Evolutionary conservation across 2,888 invertebrate genomes (phyloP).

Genomic region (Erebia ligea): DNA sequence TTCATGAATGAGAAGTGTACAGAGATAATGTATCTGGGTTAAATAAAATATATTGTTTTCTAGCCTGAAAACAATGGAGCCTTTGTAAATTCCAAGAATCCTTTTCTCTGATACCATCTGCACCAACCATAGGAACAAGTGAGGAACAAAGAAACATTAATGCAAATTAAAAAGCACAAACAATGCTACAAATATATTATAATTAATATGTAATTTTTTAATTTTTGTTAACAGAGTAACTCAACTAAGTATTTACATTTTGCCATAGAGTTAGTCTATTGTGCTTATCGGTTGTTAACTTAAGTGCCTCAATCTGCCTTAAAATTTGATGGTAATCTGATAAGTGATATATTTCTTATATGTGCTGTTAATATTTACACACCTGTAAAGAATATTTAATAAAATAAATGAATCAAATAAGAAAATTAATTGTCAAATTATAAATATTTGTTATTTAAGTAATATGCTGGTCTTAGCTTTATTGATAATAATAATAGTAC

Average conservation of each 20-base stretch:
- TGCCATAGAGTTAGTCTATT: constrained; percentile 57
- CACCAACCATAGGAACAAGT: constrained; percentile 50
- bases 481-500: constrained; percentile 49
- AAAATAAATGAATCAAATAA: constrained; percentile 40
- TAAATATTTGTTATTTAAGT: constrained; percentile 47
- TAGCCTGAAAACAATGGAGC: constrained; percentile 64
- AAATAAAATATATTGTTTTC: constrained; percentile 35
- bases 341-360: constrained; percentile 50
- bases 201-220: constrained; percentile 42
- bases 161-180: constrained; percentile 74
- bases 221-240: constrained; percentile 54
- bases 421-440: constrained; percentile 49
- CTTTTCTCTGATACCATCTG: constrained; percentile 69
- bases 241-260: constrained; percentile 57
- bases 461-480: constrained; percentile 71
- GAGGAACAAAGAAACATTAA: constrained; percentile 61
- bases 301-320: constrained; percentile 76
- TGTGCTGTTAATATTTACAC: constrained; percentile 46
- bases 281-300: constrained; percentile 46
- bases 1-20: constrained; percentile 36
- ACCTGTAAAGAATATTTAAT: constrained; percentile 44
- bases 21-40: constrained; percentile 32
- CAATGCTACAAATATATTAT: constrained; percentile 70
- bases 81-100: constrained; percentile 74
- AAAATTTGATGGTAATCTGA: constrained; percentile 43